Evolutionary conservation across 1,140 invertebrate genomes (phyloP).

Genomic region (Drosophila oshimai): DNA sequence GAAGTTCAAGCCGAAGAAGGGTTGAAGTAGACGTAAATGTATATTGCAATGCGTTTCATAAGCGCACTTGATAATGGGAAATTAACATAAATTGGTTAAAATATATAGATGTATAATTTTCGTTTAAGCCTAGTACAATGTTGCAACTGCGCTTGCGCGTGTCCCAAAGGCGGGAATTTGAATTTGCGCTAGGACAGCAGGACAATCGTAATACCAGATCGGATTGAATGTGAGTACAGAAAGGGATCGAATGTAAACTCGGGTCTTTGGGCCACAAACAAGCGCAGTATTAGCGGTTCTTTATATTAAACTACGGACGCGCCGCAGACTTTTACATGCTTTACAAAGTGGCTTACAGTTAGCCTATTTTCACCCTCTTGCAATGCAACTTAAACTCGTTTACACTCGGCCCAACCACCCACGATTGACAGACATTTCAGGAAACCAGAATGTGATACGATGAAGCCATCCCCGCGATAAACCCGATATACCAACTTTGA

Average conservation of each 20-base stretch:
- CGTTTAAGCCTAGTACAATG: constrained; percentile 42
- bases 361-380: constrained; percentile 12
- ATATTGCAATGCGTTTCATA: constrained; percentile 78
- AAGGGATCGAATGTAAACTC: neutral
- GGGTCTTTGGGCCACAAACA: constrained; percentile 20
- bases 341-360: constrained; percentile 31
- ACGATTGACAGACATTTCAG: constrained; percentile 18
- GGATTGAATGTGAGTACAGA: neutral
- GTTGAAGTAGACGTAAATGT: constrained; percentile 20
- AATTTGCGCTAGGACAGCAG: neutral
- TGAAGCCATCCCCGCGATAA: constrained; percentile 1
- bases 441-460: constrained; percentile 33
- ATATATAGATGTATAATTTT: constrained; percentile 42
- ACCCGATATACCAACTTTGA: constrained; percentile 14
- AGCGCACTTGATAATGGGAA: constrained; percentile 59
- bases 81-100: constrained; percentile 42
- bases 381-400: constrained; percentile 30
- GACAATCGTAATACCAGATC: constrained; percentile 4
- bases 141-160: constrained; percentile 11
- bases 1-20: constrained; percentile 1
- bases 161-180: constrained; percentile 14
- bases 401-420: constrained; percentile 1
- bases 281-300: constrained; percentile 19
- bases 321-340: constrained; percentile 42
- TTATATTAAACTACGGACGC: constrained; percentile 38